Evolutionary conservation across 2,113 vertebrate species (phyloP).

Genomic region (Scomber colias): DNA sequence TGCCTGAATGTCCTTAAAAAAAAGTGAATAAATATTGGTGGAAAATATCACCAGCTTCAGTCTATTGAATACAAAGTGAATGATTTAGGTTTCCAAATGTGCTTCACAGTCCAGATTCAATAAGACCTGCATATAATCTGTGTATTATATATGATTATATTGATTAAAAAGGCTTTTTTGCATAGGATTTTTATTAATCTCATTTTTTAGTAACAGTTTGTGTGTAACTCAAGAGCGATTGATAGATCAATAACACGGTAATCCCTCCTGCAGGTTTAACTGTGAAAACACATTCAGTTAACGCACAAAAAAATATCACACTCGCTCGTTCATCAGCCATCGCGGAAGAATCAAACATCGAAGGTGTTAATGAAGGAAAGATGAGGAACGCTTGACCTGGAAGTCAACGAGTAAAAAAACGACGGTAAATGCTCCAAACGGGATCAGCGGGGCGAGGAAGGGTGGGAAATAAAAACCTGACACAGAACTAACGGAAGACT

Average conservation of each 20-base stretch:
- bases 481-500: not conserved
- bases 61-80: not conserved
- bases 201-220: not conserved
- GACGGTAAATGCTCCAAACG: conserved; percentile 3
- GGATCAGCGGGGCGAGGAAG: not conserved
- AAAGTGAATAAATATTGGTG: no score
- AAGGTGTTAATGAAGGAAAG: not conserved
- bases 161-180: not conserved
- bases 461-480: not conserved
- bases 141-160: not conserved
- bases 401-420: not conserved
- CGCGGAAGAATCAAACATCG: not conserved
- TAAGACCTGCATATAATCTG: not conserved
- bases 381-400: conserved; percentile 1
- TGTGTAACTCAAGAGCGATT: not conserved
- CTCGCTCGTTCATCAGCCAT: not conserved
- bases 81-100: not conserved
- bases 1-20: not conserved
- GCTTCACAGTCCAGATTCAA: not conserved
- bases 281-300: not conserved
- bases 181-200: not conserved
- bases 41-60: not conserved
- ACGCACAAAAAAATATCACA: not conserved
- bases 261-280: not conserved
- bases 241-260: not conserved